Percentiles rank a stretch among this genome's conserved stretches.
Evolutionary conservation across 1,140 invertebrate species (phyloP).

Genomic region (Lysiphlebus fabarum): DNA sequence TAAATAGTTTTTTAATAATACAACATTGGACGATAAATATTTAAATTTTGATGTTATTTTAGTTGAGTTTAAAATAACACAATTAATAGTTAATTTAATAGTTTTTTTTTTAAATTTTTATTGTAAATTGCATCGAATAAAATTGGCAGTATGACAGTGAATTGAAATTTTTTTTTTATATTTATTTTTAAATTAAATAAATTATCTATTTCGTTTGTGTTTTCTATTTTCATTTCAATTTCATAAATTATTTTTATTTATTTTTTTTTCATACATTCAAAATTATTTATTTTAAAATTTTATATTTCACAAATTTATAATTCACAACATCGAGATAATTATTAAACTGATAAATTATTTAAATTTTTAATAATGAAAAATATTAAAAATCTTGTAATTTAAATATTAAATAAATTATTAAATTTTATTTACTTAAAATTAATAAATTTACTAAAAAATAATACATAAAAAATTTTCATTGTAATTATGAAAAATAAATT

Average conservation of each 20-base stretch:
- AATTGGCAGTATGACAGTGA: slow-evolving; percentile 46
- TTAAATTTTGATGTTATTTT: no score
- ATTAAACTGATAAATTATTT: slow-evolving; percentile 5
- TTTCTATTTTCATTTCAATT: neutral
- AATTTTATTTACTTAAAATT: no score
- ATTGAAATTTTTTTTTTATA: slow-evolving; percentile 40
- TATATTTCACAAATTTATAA: slow-evolving; percentile 25
- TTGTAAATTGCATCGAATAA: slow-evolving; percentile 34
- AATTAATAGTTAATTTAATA: no score
- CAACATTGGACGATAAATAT: no score
- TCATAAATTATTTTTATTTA: neutral
- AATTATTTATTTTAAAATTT: slow-evolving; percentile 2
- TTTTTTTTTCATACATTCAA: neutral
- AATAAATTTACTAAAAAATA: no score
- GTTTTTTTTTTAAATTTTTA: slow-evolving; percentile 17
- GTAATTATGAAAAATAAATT: no score
- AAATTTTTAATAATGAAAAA: no score
- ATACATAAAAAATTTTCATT: no score
- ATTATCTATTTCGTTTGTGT: slow-evolving; percentile 4
- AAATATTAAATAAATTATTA: neutral
- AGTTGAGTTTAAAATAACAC: no score
- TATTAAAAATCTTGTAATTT: no score
- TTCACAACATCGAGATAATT: slow-evolving; percentile 27
- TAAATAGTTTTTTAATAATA: no score
- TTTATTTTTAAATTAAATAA: slow-evolving; percentile 3